A percentile compares a stretch with the other conserved stretches of the same genome.
Conservation (phyloP, 2,888 invertebrate species). For the Melinopterus prodromus region DNA sequence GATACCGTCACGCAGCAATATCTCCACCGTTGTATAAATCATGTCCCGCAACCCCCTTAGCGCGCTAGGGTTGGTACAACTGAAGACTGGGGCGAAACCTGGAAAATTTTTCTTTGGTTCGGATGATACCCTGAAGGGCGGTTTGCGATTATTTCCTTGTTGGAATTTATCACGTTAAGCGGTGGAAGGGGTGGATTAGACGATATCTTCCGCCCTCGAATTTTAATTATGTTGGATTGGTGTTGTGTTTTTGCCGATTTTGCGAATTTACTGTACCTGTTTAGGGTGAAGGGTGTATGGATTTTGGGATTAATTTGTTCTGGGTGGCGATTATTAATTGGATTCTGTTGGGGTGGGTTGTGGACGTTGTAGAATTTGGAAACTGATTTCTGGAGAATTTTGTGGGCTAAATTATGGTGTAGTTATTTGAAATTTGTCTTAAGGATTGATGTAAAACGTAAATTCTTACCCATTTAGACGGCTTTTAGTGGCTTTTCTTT, state of each 20-base stretch:
- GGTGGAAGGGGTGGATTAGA: neutral
- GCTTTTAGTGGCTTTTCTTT: too few relatives aligned
- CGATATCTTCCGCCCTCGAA: neutral
- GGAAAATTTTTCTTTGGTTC: neutral
- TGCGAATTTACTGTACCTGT: neutral
- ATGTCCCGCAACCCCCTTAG: neutral
- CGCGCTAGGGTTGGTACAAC: neutral
- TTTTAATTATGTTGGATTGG: neutral
- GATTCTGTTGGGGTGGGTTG: neutral
- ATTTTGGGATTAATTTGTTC: too few relatives aligned
- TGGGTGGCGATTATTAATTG: neutral
- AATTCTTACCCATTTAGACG: too few relatives aligned
- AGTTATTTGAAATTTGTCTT: neutral
- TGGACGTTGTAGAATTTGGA: neutral
- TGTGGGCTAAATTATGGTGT: neutral
- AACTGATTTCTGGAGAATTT: too few relatives aligned
- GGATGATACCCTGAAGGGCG: neutral
- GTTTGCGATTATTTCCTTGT: neutral
- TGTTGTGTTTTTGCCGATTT: neutral
- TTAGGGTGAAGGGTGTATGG: too few relatives aligned
- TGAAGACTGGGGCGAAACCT: neutral
- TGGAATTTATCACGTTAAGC: neutral
- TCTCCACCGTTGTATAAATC: conserved; percentile 4
- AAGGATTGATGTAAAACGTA: too few relatives aligned
- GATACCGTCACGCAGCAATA: conserved; percentile 4